A percentile compares a stretch with the other conserved stretches of the same genome.
These are phyloP conservation scores for Phaenicophaeus curvirostris DNA, from an alignment of 2,797 vertebrate species.

Conservation along the genomic window DNA sequence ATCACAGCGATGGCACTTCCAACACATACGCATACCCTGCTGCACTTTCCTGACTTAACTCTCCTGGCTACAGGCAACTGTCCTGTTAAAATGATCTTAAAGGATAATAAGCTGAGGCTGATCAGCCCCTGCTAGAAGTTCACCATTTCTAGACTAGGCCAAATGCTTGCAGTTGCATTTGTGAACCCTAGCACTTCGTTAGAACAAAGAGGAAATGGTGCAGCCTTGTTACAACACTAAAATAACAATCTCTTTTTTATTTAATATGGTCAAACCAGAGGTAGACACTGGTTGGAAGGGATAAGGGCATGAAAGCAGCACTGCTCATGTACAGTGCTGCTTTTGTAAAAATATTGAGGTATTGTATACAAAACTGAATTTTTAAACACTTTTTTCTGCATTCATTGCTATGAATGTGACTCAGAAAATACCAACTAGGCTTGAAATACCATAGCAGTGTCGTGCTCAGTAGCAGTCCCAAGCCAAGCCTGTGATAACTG, in stretches of 20 bases:
- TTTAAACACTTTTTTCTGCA: not conserved
- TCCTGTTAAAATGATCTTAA: not conserved
- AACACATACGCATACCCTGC: rapidly evolving
- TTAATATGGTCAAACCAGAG: not conserved
- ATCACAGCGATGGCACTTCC: not conserved
- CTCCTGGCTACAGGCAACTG: not conserved
- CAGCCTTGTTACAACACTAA: not conserved
- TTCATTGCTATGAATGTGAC: not conserved
- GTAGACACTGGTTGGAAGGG: not conserved
- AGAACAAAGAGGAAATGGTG: not conserved
- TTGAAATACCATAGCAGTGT: not conserved
- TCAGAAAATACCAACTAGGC: not conserved
- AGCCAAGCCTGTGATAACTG: not conserved
- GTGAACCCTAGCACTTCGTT: not conserved
- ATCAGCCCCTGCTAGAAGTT: not conserved
- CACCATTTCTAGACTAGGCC: not conserved
- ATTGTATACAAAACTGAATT: not conserved
- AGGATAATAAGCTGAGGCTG: not conserved
- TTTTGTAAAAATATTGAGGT: not conserved
- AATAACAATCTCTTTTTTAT: not conserved
- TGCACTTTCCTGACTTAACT: not conserved
- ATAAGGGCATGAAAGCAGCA: not conserved
- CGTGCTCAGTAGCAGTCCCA: not conserved
- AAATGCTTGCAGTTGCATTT: not conserved
- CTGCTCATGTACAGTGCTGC: not conserved